phyloP scores from a whole-genome alignment of 2,888 invertebrate species.

The Ceraclea dissimilis region DNA sequence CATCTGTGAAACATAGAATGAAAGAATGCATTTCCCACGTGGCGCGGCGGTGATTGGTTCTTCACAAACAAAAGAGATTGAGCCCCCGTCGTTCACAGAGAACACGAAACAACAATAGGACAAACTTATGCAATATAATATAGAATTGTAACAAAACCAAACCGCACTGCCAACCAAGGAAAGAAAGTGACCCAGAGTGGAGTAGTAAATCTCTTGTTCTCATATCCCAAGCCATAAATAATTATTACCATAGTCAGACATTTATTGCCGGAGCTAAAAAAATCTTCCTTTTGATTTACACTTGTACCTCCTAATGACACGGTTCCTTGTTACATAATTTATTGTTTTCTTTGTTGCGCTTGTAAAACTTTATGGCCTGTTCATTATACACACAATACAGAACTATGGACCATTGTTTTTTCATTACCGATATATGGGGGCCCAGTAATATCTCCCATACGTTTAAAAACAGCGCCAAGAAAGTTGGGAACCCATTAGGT shows the following conservation, averaged over 20 bases:
- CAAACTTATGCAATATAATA: conserved; percentile 21
- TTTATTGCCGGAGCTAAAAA: conserved; percentile 16
- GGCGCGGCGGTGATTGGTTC: conserved; percentile 6
- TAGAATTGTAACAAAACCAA: not conserved
- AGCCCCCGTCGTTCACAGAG: conserved; percentile 12
- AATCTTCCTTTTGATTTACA: conserved; percentile 15
- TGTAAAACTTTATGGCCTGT: conserved; percentile 22
- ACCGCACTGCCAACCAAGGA: not conserved
- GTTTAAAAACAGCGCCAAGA: no score
- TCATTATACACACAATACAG: no score
- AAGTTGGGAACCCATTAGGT: no score
- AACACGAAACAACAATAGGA: conserved; percentile 10
- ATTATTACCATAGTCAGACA: conserved; percentile 7
- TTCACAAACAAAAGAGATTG: not conserved
- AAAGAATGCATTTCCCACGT: not conserved
- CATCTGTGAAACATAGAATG: not conserved
- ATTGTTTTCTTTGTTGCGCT: conserved; percentile 9
- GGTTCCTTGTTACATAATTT: conserved; percentile 1
- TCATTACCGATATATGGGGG: no score
- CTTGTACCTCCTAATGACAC: conserved; percentile 9
- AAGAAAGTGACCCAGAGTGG: conserved; percentile 24
- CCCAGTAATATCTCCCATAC: no score
- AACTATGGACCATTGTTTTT: no score
- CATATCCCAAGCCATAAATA: conserved; percentile 15
- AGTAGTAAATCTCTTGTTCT: conserved; percentile 20